These are phyloP conservation scores for Serinus canaria DNA, from an alignment of 2,113 vertebrate genomes.

Conservation along the genomic window DNA sequence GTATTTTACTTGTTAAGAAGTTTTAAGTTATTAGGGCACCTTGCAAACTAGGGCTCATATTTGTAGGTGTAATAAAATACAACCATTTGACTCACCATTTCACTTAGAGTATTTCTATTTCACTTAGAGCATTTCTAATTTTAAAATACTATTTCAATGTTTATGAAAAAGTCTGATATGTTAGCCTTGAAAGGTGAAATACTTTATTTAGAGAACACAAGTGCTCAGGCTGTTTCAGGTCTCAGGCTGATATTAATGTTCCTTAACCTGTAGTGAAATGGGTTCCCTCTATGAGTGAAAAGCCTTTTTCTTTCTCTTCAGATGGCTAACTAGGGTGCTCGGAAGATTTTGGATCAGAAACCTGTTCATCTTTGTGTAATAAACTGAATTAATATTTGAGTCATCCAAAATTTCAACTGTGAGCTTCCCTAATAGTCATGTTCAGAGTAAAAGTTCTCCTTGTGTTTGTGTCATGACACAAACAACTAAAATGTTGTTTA, in stretches of 20 bases:
- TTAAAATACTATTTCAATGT: background rate
- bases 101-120: background rate
- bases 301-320: background rate
- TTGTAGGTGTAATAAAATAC: background rate
- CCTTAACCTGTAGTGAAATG: background rate
- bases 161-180: background rate
- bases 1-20: background rate
- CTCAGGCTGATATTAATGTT: background rate
- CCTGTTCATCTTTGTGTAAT: background rate
- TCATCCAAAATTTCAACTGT: background rate
- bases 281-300: background rate
- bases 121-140: background rate
- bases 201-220: background rate
- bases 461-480: background rate
- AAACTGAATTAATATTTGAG: background rate
- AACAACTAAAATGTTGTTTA: background rate
- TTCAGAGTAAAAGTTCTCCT: background rate
- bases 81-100: background rate
- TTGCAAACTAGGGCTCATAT: background rate
- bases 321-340: background rate
- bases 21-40: background rate
- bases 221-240: background rate
- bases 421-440: background rate
- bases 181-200: background rate
- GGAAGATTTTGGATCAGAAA: background rate